phyloP scores from a whole-genome alignment of 2,888 invertebrate genomes.

The Diaphora mendica region DNA sequence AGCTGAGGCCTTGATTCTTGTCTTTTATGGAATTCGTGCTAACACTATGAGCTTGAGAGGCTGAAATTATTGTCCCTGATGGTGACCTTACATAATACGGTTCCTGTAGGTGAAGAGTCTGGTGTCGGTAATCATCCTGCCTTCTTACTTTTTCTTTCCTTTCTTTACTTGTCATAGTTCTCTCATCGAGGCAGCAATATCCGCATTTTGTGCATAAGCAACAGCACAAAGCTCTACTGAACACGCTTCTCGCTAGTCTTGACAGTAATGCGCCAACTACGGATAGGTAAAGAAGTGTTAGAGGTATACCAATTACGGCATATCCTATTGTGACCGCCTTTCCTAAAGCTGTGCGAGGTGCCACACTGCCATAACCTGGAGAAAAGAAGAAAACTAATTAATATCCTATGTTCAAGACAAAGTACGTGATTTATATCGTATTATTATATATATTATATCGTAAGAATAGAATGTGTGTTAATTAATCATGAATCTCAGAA shows the following conservation, averaged over 20 bases:
- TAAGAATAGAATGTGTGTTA: too few species aligned
- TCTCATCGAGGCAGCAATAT: slow-evolving; percentile 94
- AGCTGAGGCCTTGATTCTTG: slow-evolving; percentile 75
- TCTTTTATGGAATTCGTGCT: slow-evolving; percentile 80
- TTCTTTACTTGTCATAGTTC: slow-evolving; percentile 93
- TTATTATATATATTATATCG: too few species aligned
- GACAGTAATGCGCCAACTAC: slow-evolving; percentile 95
- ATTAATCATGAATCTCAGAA: too few species aligned
- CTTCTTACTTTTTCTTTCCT: slow-evolving; percentile 91
- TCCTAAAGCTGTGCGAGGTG: slow-evolving; percentile 95
- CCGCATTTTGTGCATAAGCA: slow-evolving; percentile 96
- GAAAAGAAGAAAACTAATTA: slow-evolving; percentile 42
- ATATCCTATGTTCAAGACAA: neutral
- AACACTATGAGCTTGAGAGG: slow-evolving; percentile 81
- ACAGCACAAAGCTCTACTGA: slow-evolving; percentile 93
- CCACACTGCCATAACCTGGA: slow-evolving; percentile 96
- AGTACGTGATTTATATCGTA: too few species aligned
- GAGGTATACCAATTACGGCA: slow-evolving; percentile 94
- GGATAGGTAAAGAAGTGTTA: slow-evolving; percentile 94
- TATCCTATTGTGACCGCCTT: slow-evolving; percentile 96
- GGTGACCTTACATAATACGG: slow-evolving; percentile 89
- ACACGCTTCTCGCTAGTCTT: slow-evolving; percentile 92
- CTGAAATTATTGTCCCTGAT: slow-evolving; percentile 84
- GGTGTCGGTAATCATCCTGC: slow-evolving; percentile 88
- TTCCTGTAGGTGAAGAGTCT: slow-evolving; percentile 89